A percentile compares a stretch with the other conserved stretches of the same genome.
Conservation (phyloP, 2,113 vertebrate species). For the Machaerirhynchus nigripectus region DNA sequence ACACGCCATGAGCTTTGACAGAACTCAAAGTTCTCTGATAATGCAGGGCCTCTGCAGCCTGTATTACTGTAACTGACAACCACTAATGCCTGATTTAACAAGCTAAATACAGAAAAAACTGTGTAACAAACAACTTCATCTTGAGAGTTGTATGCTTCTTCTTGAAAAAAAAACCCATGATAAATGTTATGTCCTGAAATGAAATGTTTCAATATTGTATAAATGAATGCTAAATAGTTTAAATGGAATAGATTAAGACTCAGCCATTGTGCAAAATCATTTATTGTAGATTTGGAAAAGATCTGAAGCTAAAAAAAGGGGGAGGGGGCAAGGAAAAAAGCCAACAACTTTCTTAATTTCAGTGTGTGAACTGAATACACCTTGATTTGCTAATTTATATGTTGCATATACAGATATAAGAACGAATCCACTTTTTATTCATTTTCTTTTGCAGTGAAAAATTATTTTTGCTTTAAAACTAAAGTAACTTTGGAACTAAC, state of each 20-base stretch:
- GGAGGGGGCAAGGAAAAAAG: rapidly evolving
- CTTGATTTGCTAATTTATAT: background rate
- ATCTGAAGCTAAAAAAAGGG: background rate
- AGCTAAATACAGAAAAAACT: background rate
- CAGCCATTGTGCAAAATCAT: background rate
- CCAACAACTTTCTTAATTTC: background rate
- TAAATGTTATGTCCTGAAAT: background rate
- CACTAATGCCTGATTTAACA: background rate
- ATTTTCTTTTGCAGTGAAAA: background rate
- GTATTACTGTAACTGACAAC: background rate
- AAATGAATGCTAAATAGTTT: conserved; percentile 20
- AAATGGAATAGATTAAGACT: conserved; percentile 24
- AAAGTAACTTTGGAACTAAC: background rate
- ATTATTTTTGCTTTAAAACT: background rate
- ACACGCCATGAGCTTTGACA: background rate
- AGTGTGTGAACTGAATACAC: background rate
- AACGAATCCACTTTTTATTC: background rate
- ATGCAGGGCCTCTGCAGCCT: background rate
- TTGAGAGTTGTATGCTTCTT: background rate
- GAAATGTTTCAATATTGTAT: background rate
- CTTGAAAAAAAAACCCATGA: background rate
- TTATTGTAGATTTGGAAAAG: background rate
- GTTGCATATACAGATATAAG: background rate
- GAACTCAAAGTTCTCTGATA: background rate
- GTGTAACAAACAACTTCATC: background rate